phyloP scores from a whole-genome alignment of 2,113 vertebrate species.

The Turdus rufiventris region DNA sequence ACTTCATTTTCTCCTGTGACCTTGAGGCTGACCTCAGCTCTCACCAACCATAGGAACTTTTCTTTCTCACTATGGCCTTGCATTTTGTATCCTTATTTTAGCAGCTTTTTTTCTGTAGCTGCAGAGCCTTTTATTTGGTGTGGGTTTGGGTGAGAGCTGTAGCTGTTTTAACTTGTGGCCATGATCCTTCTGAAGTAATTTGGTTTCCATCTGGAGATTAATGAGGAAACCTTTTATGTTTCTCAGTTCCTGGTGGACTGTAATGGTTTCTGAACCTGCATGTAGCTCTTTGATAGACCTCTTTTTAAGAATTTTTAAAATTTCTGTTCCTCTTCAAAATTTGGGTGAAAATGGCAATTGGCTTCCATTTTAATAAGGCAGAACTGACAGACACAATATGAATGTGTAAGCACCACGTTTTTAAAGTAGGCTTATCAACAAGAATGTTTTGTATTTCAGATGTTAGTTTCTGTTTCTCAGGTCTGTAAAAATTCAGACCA shows the following conservation, averaged over 20 bases:
- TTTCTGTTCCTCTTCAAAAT: not conserved
- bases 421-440: not conserved
- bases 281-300: not conserved
- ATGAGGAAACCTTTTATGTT: not conserved
- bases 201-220: not conserved
- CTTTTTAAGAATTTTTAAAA: not conserved
- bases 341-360: not conserved
- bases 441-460: not conserved
- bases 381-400: not conserved
- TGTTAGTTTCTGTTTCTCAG: not conserved
- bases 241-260: not conserved
- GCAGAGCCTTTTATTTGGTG: not conserved
- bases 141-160: not conserved
- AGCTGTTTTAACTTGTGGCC: not conserved
- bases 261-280: not conserved
- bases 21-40: not conserved
- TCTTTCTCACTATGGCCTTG: not conserved
- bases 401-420: fast-evolving
- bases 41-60: not conserved
- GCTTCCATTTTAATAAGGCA: not conserved
- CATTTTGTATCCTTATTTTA: not conserved
- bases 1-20: not conserved
- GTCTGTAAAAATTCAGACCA: not conserved
- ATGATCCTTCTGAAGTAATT: not conserved
- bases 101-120: not conserved